Evolutionary conservation across 1,140 invertebrate species (phyloP), one percentile per base, ranked within the genome.

Genomic region (Rhopalosiphum padi): DNA sequence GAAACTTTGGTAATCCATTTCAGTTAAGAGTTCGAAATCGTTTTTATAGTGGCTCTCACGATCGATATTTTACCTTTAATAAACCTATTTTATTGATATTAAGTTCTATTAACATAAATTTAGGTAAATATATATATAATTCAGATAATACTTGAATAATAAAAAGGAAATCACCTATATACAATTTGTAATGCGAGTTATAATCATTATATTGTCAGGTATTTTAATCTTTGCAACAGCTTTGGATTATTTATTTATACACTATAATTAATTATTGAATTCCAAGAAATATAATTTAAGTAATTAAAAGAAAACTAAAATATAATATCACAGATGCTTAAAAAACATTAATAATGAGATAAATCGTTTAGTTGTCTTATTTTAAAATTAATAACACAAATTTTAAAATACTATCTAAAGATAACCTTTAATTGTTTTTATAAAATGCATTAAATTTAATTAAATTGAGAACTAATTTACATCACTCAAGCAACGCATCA

Each of bases 1-100:
- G 46, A 92, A 92, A 92, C 90, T 92, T 83, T n/a, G 82, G 68
- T 92, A 92, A 92, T 92, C 43, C 23, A 83, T 92, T 92, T 82
- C 68, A 11, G 46, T 83, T 51, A 92, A 77, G 43, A 92, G 30
- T 23, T 82, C 43, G 35, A 77, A 35, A 82, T 48, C 30, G 22
- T 48, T 82, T 91, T 82, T 82, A 30, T 77, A 91, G 35, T 48
- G 22, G 21, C 41, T 60, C 37, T 60, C 18, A 18, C 35, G 35
- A 9, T 41, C 51, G 21, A 53, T 89, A 89, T 35, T 35, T 51
- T 46, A 89, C n/a, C 18, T 48, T 37, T 48, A 22, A 51, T n/a
- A 51, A 51, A 51, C 46, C 21, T 35, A 89, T 35, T 53, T 41
- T 23, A 55, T 55, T 88, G 35, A 51, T 51, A 21, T 46, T 18